Evolutionary conservation across 30 jellyfish, hydroid and myxozoan genomes (phyloP), one percentile per base, ranked within the genome.

Genomic region (Pseudorhiza aurosa): DNA sequence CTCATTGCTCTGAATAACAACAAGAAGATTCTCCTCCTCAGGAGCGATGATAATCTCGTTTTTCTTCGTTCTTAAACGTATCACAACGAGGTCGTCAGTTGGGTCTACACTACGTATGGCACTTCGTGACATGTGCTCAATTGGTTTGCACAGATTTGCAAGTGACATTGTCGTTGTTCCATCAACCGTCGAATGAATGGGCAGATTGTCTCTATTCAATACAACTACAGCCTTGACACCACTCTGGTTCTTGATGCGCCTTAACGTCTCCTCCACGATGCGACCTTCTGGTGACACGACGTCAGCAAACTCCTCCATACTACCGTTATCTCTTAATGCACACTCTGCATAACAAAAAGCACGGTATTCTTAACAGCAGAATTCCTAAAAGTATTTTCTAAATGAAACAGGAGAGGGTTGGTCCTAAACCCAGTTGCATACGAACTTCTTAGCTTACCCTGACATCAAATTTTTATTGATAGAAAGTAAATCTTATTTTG

Each of bases 1-100:
- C 0, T 19, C 59, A 32, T 12, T 18, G 19, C 22, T 36, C 67
- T 80, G 91, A 14, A 68, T 55, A 42, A 80, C 91, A 22, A 80
- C 91, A 4, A 80, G 77, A 17, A 80, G 56, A 15, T 80, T 64
- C 40, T 51, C 47, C 33, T 68, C 56, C 73, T 82, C 87, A 11
- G 94, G 94, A n/a, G 87, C 94, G 6, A 82, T 67, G 36, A 82
- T 82, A 11, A 82, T 82, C 75, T 82, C 94, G 44, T 58, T 69
- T 67, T 82, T 82, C 60, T 32, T 39, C 37, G 94, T 82, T 82
- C 94, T 55, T 46, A 82, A 56, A 11, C 94, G 80, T 14, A 82
- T 29, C 62, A 71, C 39, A 0, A 69, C 67, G 8, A 82, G 63
- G 17, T 82, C 94, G 55, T 82, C 58, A 1, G 83, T 72, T 42